phyloP scores from a whole-genome alignment of 2,113 vertebrate species.

The Ageneiosus marmoratus region DNA sequence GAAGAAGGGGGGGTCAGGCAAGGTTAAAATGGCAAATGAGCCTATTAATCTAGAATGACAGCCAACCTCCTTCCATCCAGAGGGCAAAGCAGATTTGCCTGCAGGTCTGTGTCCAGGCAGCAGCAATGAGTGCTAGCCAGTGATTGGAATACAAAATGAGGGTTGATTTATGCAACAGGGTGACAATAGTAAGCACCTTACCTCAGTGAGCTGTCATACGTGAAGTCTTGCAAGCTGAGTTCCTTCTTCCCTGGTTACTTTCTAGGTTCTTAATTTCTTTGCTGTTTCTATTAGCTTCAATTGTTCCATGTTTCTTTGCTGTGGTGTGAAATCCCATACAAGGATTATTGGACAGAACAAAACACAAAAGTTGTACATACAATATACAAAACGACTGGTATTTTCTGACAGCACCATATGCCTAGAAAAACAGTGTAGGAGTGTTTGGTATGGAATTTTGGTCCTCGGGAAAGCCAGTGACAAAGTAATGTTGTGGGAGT shows the following conservation, averaged over 20 bases:
- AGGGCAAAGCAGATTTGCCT: conserved; percentile 49
- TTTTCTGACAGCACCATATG: conserved; percentile 57
- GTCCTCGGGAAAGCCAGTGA: conserved; percentile 32
- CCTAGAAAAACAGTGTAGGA: conserved; percentile 44
- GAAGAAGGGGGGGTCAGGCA: conserved; percentile 46
- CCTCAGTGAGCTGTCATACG: conserved; percentile 15
- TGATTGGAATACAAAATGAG: conserved; percentile 54
- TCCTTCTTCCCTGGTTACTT: background rate
- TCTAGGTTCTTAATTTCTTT: background rate
- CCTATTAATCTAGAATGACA: conserved; percentile 69
- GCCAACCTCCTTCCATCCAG: conserved; percentile 60
- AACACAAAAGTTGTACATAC: background rate
- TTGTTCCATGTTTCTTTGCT: conserved; percentile 25
- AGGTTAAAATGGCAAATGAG: conserved; percentile 68
- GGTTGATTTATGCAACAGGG: conserved; percentile 51
- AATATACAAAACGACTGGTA: conserved; percentile 43
- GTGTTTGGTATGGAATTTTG: conserved; percentile 8
- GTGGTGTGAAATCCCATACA: conserved; percentile 25
- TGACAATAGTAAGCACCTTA: conserved; percentile 33
- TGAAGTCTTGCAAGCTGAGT: conserved; percentile 23
- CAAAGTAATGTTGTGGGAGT: conserved; percentile 43
- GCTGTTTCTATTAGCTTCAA: conserved; percentile 24
- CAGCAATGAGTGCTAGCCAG: conserved; percentile 42
- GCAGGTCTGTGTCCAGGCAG: conserved; percentile 33
- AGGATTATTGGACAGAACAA: background rate